Base-by-base conservation (phyloP, 2,797 vertebrate species). In the Tolypeutes matacus region DNA sequence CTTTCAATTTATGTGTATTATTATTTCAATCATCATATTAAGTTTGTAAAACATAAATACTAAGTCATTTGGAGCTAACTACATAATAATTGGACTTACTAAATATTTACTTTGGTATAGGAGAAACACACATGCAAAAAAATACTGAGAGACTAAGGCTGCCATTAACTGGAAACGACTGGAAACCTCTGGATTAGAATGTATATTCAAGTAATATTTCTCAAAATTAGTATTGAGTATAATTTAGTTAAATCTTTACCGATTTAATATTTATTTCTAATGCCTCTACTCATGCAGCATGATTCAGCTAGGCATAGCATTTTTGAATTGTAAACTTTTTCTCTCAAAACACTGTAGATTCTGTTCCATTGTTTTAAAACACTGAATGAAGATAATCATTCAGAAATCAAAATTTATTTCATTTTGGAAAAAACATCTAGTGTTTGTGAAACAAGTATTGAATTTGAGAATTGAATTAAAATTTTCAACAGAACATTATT, bases 241-340 rank as follows among this genome's bases (percentile, higher is more conserved):
- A 62, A 67, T 42, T 75, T 39, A 72, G 87, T 39, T 69, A 83
- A 75, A 69, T 31, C 14, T 60, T 83, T 87, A 76, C 27, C 2
- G 8, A 65, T 34, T 75, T 78, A 72, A 29, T 60, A 58, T 51
- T 0, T 70, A 89, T 80, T 86, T 95, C 29, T 78, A 81, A 93
- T 72, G 10, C 7, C 6, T 36, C 86, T 78, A 51, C 4, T 84
- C 6, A 51, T 31, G 9, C 2, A 39, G 92, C 82, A 88, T 70
- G 86, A 76, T 80, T 93, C 21, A 95, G 34, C 46, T 93, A 72
- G n/a, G 10, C 81, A 75, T 94, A 90, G 84, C 92, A 73, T 42
- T 56, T 89, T 86, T 49, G 15, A 29, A 21, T 56, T 77, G 3
- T 39, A 49, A 89, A 93, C 1, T 25, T 56, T 53, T 36, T 17